phyloP scores from a whole-genome alignment of 2,113 vertebrate species.

The Notechis scutatus region DNA sequence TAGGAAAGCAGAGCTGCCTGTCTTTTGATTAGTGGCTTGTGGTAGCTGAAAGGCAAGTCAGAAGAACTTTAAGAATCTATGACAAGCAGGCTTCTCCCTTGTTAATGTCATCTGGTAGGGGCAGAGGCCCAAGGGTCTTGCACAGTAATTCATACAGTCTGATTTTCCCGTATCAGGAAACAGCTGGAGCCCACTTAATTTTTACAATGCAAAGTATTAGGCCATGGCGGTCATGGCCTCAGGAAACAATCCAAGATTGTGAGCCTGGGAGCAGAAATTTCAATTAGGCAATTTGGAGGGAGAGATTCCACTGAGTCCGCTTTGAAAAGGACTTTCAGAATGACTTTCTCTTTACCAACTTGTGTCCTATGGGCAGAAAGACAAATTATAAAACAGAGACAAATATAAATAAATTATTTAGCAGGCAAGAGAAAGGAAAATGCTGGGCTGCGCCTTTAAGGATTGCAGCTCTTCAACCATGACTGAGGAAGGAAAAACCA shows the following conservation, averaged over 20 bases:
- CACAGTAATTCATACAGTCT: neutral
- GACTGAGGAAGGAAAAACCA: neutral
- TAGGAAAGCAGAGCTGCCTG: neutral
- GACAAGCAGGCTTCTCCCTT: neutral
- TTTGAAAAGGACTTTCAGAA: neutral
- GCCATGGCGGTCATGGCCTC: neutral
- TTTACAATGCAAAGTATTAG: neutral
- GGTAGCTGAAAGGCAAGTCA: neutral
- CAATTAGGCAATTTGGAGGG: neutral
- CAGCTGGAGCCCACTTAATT: neutral
- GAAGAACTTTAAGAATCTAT: neutral
- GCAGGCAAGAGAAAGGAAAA: neutral
- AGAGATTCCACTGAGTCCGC: neutral
- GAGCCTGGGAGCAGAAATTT: neutral
- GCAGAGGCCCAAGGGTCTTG: neutral
- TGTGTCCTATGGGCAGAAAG: neutral
- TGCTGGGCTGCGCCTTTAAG: neutral
- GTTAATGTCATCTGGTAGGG: neutral
- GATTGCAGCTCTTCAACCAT: neutral
- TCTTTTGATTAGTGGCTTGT: conserved; percentile 9
- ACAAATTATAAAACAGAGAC: neutral
- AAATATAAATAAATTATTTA: neutral
- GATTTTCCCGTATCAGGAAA: neutral
- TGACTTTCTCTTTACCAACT: neutral
- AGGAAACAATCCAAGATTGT: neutral